Evolutionary conservation across 2,797 vertebrate genomes (phyloP).

Genomic region (Ciconia nigra): DNA sequence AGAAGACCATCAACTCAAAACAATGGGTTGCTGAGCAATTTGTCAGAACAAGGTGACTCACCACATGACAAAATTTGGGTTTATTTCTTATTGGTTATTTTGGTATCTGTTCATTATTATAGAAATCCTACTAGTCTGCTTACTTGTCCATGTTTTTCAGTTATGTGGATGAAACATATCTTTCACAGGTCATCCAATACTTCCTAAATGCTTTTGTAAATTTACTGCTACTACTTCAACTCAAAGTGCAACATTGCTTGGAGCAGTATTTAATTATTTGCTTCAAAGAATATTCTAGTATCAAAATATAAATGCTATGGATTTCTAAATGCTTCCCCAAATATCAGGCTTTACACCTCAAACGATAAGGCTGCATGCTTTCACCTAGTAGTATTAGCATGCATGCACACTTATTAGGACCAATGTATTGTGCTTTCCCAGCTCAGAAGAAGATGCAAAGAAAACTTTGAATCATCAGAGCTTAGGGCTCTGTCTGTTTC

Average conservation of each 20-base stretch:
- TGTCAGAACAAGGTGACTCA: neutral
- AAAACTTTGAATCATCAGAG: neutral
- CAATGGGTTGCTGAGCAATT: neutral
- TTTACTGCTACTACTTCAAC: neutral
- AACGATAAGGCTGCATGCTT: neutral
- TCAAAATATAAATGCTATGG: neutral
- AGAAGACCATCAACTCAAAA: neutral
- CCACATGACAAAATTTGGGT: neutral
- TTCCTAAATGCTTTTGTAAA: neutral
- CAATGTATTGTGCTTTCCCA: neutral
- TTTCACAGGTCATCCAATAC: neutral
- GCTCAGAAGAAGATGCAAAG: neutral
- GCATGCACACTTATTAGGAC: fast-evolving
- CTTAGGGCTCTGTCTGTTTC: neutral
- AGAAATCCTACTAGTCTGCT: neutral
- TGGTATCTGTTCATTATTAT: neutral
- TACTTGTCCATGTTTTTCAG: neutral
- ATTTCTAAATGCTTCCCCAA: neutral
- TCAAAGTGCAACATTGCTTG: neutral
- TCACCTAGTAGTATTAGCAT: neutral
- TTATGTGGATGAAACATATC: neutral
- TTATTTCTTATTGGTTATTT: neutral
- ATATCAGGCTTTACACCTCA: neutral
- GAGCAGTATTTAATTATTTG: neutral
- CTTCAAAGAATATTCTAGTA: neutral